phyloP scores from a whole-genome alignment of 2,888 invertebrate species.

The Agrenia bidenticulata region DNA sequence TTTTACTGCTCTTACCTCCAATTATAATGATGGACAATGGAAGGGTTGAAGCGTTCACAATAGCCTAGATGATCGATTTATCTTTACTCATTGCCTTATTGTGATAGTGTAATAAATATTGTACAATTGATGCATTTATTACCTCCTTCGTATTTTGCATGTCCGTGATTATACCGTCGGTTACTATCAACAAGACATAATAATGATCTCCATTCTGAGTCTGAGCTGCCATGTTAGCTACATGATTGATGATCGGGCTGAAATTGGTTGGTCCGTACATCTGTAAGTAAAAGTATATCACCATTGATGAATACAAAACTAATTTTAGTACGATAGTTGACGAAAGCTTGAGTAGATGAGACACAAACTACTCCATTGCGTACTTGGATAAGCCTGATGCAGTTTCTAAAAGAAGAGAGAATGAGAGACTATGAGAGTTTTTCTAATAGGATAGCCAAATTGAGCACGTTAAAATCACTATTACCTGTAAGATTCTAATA shows the following conservation, averaged over 20 bases:
- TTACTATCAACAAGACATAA: conserved; percentile 61
- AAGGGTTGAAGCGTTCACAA: conserved; percentile 60
- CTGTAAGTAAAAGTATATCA: conserved; percentile 53
- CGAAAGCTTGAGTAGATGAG: too few species aligned
- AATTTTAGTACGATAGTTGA: too few species aligned
- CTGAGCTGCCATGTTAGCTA: conserved; percentile 56
- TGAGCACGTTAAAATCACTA: not conserved
- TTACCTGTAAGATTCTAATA: conserved; percentile 58
- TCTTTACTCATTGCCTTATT: too few species aligned
- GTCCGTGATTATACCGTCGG: conserved; percentile 63
- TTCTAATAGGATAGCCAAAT: too few species aligned
- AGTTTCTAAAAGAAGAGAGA: conserved; percentile 41
- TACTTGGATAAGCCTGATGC: conserved; percentile 51
- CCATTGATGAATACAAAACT: conserved; percentile 55
- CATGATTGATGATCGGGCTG: conserved; percentile 60
- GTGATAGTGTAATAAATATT: too few species aligned
- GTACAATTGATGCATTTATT: too few species aligned
- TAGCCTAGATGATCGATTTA: conserved; percentile 56
- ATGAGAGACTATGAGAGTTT: not conserved
- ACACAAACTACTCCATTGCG: conserved; percentile 14
- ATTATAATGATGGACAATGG: conserved; percentile 66
- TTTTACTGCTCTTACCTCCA: conserved; percentile 55
- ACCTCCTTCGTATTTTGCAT: conserved; percentile 61
- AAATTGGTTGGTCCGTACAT: conserved; percentile 64
- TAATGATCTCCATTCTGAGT: conserved; percentile 58